phyloP scores from a whole-genome alignment of 1,140 invertebrate genomes.

The Pogonomyrmex barbatus region DNA sequence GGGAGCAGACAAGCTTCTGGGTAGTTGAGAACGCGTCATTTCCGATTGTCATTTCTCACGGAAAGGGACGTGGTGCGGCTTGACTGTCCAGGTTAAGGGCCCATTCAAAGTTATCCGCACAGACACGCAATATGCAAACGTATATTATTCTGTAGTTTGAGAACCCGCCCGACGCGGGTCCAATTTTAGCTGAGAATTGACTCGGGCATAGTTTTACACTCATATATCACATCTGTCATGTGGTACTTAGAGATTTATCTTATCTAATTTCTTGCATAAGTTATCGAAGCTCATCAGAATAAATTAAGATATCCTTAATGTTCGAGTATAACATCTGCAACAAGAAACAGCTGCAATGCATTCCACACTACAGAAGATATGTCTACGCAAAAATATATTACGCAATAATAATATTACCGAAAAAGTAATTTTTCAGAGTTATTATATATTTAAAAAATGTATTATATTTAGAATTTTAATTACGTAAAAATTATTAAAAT shows the following conservation, averaged over 20 bases:
- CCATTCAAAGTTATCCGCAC: constrained; percentile 52
- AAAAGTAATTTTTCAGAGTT: neutral
- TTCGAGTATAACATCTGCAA: constrained; percentile 16
- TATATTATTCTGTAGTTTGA: constrained; percentile 60
- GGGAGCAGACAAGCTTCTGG: constrained; percentile 57
- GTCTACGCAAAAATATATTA: neutral
- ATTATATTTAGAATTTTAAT: no score
- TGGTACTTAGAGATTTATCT: constrained; percentile 51
- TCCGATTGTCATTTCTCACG: constrained; percentile 80
- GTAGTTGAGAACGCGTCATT: constrained; percentile 75
- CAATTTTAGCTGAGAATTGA: constrained; percentile 65
- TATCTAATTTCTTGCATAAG: constrained; percentile 54
- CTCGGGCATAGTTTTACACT: constrained; percentile 49
- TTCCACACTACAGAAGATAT: neutral
- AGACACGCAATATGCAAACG: constrained; percentile 51
- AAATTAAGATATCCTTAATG: constrained; percentile 51
- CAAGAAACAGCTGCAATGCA: neutral
- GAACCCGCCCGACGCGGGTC: constrained; percentile 27
- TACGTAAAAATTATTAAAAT: no score
- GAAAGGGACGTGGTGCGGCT: constrained; percentile 62
- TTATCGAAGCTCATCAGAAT: constrained; percentile 58
- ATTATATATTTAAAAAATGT: no score
- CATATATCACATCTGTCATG: constrained; percentile 57
- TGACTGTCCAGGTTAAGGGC: constrained; percentile 60
- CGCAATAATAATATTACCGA: no score